A percentile compares a stretch with the other conserved stretches of the same genome.
These are phyloP conservation scores for Melanotaenia boesemani DNA, from an alignment of 2,797 vertebrate species.

Conservation along the genomic window DNA sequence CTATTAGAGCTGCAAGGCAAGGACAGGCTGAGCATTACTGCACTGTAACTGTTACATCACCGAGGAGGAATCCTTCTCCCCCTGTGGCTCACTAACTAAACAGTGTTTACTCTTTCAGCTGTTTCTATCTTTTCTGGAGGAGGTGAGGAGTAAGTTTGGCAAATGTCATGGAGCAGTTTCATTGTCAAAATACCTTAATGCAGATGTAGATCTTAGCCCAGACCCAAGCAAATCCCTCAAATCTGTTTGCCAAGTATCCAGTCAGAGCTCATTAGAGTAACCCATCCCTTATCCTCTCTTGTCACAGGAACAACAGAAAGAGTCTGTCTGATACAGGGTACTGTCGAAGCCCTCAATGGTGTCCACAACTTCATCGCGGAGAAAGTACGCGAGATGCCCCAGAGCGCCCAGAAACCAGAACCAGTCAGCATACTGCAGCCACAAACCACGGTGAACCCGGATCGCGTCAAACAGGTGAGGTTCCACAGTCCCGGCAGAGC, in stretches of 20 bases:
- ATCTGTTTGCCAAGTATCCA: constrained; percentile 33
- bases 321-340: constrained; percentile 99
- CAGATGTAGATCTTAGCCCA: constrained; percentile 41
- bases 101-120: constrained; percentile 70
- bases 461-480: constrained; percentile 99
- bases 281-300: constrained; percentile 40
- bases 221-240: constrained; percentile 33
- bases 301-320: constrained; percentile 95
- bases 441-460: constrained; percentile 98
- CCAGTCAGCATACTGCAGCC: constrained; percentile 99
- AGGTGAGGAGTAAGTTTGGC: constrained; percentile 55
- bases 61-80: constrained; percentile 70
- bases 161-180: constrained; percentile 57
- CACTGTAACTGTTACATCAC: constrained; percentile 79
- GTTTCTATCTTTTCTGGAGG: constrained; percentile 69
- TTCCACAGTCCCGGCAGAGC: background rate
- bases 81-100: constrained; percentile 64
- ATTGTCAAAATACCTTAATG: constrained; percentile 45
- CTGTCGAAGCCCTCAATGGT: constrained; percentile 97
- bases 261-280: constrained; percentile 29
- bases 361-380: constrained; percentile 99
- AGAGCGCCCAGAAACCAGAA: constrained; percentile 98
- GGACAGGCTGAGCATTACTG: constrained; percentile 60
- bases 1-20: constrained; percentile 65
- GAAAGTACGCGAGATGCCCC: constrained; percentile 99